A percentile compares a stretch with the other conserved stretches of the same genome.
Evolutionary conservation across 2,797 vertebrate genomes (phyloP).

Genomic region (Mus caroli): DNA sequence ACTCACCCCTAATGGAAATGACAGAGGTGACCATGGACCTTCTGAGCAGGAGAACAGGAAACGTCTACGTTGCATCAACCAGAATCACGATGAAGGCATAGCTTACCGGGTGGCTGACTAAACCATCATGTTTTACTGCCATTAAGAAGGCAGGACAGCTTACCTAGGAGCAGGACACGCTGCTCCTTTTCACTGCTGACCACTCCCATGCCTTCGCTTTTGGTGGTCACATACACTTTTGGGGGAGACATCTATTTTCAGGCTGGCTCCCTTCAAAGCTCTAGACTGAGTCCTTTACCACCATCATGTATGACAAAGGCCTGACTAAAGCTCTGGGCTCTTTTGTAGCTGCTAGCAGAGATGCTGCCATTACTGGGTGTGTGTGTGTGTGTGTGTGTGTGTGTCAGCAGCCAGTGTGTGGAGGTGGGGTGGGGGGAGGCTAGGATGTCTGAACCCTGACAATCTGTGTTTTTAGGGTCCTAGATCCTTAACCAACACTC

Average conservation of each 20-base stretch:
- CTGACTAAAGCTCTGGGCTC: background rate
- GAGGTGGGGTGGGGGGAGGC: rapidly evolving
- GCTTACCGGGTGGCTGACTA: background rate
- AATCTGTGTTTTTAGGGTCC: background rate
- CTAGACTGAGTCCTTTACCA: background rate
- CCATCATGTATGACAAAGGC: background rate
- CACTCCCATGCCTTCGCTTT: background rate
- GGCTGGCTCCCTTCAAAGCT: background rate
- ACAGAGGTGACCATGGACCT: background rate
- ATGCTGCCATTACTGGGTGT: too few species aligned
- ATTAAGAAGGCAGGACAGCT: background rate
- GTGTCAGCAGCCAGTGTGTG: background rate
- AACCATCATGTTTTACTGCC: background rate
- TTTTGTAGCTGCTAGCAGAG: background rate
- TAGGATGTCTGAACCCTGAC: background rate
- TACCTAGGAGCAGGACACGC: background rate
- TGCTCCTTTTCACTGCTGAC: background rate
- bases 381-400: too few species aligned
- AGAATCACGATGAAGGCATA: background rate
- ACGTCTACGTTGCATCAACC: background rate
- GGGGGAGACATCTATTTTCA: background rate
- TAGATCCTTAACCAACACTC: background rate
- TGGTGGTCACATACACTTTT: background rate
- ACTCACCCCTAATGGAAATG: background rate
- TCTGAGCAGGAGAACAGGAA: background rate